phyloP scores from a whole-genome alignment of 2,113 vertebrate genomes.

The Chrysemys picta region DNA sequence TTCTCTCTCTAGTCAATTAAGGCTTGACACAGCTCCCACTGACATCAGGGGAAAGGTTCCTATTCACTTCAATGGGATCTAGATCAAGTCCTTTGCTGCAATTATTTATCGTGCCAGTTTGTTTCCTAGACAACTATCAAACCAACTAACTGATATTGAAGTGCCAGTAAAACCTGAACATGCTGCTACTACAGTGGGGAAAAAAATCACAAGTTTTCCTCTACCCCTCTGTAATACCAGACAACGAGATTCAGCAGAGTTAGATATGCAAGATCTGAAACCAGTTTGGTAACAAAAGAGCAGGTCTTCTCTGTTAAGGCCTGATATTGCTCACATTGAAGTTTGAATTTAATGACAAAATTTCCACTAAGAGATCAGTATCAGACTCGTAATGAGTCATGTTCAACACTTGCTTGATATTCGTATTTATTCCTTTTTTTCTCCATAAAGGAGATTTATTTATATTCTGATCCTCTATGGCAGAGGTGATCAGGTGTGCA shows the following conservation, averaged over 20 bases:
- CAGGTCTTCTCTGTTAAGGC: background rate
- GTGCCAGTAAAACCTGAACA: constrained; percentile 69
- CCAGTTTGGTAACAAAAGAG: constrained; percentile 42
- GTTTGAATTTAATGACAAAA: background rate
- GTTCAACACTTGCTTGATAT: background rate
- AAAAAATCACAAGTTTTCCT: background rate
- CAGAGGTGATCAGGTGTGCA: background rate
- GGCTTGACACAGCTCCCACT: background rate
- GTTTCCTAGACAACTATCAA: constrained; percentile 1
- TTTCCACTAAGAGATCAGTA: background rate
- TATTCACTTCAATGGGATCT: background rate
- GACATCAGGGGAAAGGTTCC: background rate
- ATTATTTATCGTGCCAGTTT: background rate
- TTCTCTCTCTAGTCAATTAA: constrained; percentile 11
- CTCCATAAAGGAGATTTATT: background rate
- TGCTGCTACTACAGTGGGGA: background rate
- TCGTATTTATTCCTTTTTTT: background rate
- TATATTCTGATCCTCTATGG: background rate
- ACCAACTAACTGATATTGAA: constrained; percentile 6
- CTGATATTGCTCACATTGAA: constrained; percentile 21
- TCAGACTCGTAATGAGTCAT: background rate
- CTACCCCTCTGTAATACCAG: constrained; percentile 16
- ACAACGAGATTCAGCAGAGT: constrained; percentile 66
- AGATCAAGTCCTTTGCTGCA: background rate
- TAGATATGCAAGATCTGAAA: constrained; percentile 32